These are phyloP conservation scores for Heterodera filipjevi DNA, from an alignment of 2,888 invertebrate species.

Conservation along the genomic window DNA sequence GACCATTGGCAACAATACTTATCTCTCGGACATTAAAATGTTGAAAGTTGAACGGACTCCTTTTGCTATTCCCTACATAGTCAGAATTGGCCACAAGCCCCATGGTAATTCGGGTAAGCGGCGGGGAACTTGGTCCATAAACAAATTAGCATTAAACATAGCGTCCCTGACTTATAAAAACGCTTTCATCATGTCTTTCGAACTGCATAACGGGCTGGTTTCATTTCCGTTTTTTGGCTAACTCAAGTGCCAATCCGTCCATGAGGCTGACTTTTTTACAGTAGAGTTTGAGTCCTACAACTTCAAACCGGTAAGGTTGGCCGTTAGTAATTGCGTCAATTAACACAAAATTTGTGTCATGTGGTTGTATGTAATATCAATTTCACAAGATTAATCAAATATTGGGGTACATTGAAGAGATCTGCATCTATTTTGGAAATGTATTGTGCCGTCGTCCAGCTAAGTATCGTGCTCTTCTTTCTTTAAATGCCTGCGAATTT, in stretches of 20 bases:
- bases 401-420: slow-evolving; percentile 12
- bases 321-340: not conserved
- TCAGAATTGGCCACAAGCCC: slow-evolving; percentile 16
- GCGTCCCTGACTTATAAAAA: slow-evolving; percentile 19
- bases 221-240: slow-evolving; percentile 21
- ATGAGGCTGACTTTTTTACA: slow-evolving; percentile 12
- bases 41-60: slow-evolving; percentile 22
- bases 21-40: not conserved
- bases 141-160: slow-evolving; percentile 25
- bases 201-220: slow-evolving; percentile 23
- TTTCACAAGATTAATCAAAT: slow-evolving; percentile 20
- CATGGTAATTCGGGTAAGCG: slow-evolving; percentile 5
- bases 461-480: not conserved
- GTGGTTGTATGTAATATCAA: slow-evolving; percentile 5
- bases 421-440: slow-evolving; percentile 9
- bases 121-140: slow-evolving; percentile 21
- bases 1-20: slow-evolving; percentile 3
- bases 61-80: not conserved
- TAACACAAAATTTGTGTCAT: slow-evolving; percentile 7
- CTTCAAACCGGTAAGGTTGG: not conserved
- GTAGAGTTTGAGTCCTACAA: not conserved
- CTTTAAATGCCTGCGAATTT: not conserved
- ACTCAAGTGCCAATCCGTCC: slow-evolving; percentile 24
- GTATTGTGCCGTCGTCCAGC: not conserved
- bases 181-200: slow-evolving; percentile 31